These are phyloP conservation scores for Myodes glareolus DNA, from an alignment of 2,113 vertebrate species.

Conservation along the genomic window DNA sequence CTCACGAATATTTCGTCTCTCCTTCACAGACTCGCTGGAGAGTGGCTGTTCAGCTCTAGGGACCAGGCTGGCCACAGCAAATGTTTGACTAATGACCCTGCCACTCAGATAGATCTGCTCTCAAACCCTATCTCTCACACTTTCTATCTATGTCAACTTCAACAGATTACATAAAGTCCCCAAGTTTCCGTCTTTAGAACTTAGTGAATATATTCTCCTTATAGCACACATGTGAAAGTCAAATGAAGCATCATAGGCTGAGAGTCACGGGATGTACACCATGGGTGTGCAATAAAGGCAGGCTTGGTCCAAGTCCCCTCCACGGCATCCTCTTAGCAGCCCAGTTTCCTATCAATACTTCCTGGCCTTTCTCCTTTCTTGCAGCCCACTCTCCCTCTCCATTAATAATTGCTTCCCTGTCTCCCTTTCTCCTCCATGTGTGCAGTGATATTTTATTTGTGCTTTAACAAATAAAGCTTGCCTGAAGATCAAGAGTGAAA, in stretches of 20 bases:
- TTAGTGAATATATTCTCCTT: background rate
- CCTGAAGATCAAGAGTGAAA: too few relatives aligned
- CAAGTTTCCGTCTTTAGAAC: background rate
- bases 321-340: too few relatives aligned
- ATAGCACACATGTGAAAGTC: background rate
- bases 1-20: fast-evolving
- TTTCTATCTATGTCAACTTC: background rate
- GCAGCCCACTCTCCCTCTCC: background rate
- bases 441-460: too few relatives aligned
- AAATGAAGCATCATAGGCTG: background rate
- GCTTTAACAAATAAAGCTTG: too few relatives aligned
- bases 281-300: background rate
- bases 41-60: background rate
- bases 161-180: background rate
- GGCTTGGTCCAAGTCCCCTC: too few relatives aligned
- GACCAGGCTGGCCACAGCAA: background rate
- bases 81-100: background rate
- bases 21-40: background rate
- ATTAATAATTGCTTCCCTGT: too few relatives aligned
- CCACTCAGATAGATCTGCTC: background rate
- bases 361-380: background rate
- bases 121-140: background rate
- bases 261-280: background rate
- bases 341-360: background rate
- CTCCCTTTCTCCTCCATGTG: too few relatives aligned